Percentiles rank a stretch among this genome's conserved stretches.
Evolutionary conservation across 1,140 invertebrate species (phyloP).

Genomic region (Drosophila ambigua): DNA sequence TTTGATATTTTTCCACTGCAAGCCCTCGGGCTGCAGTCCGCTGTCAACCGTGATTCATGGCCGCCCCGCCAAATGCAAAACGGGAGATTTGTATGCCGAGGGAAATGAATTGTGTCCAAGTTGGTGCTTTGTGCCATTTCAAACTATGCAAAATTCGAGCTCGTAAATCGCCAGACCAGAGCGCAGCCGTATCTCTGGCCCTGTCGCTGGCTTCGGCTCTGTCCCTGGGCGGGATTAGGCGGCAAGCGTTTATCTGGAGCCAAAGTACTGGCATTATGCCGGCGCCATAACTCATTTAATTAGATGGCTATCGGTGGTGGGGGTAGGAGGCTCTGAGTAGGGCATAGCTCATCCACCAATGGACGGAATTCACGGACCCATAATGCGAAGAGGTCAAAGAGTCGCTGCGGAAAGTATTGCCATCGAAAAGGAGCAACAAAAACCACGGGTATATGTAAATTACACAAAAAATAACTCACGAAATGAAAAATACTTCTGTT

Average conservation of each 20-base stretch:
- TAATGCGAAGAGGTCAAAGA: slow-evolving; percentile 52
- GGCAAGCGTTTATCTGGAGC: slow-evolving; percentile 45
- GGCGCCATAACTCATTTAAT: slow-evolving; percentile 66
- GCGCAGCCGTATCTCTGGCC: slow-evolving; percentile 37
- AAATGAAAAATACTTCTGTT: slow-evolving; percentile 60
- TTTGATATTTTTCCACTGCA: slow-evolving; percentile 11
- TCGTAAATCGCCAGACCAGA: slow-evolving; percentile 59
- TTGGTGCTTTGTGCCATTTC: slow-evolving; percentile 59
- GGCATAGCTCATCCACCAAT: slow-evolving; percentile 43
- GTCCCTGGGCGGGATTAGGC: slow-evolving; percentile 40
- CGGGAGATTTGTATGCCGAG: slow-evolving; percentile 66
- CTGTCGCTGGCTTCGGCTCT: slow-evolving; percentile 2
- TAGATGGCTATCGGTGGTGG: slow-evolving; percentile 55
- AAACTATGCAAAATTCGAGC: slow-evolving; percentile 76
- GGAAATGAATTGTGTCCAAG: slow-evolving; percentile 68
- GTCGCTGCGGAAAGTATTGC: slow-evolving; percentile 34
- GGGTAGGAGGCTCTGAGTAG: neutral
- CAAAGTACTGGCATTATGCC: slow-evolving; percentile 64
- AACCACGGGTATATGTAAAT: slow-evolving; percentile 37
- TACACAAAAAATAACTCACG: slow-evolving; percentile 20
- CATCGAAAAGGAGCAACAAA: slow-evolving; percentile 6
- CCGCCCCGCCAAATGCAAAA: slow-evolving; percentile 71
- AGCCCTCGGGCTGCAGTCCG: neutral
- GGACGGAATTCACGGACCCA: slow-evolving; percentile 9
- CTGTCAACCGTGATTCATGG: slow-evolving; percentile 60